Base-by-base conservation (phyloP, 2,888 invertebrate genomes). In the Fragum sueziense region DNA sequence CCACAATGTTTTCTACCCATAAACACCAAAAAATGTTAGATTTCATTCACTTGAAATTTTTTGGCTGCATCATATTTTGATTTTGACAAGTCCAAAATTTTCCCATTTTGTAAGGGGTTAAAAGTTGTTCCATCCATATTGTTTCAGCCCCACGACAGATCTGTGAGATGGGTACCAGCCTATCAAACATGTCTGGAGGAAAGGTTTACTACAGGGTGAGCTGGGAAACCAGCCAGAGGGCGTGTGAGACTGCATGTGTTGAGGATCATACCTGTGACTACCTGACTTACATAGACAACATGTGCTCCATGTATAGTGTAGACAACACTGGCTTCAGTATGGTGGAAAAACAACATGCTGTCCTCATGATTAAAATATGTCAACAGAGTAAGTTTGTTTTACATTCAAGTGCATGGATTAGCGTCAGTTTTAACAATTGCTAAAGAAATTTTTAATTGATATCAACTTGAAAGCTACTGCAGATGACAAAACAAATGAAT, bases 291-390 rank as follows among this genome's bases (percentile, higher is more conserved):
- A 34, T 41, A 22, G 25, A 22, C 59, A 29, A 61, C 37, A 7
- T 41, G 61, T 71, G 71, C 41, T 29, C 29, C 41, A 29, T 22
- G 14, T 71, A 71, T 41, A 37, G 22, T 27, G 25, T 37, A 17
- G 37, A 41, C 25, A 41, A 47, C 4, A 33, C 37, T 9, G 25
- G 47, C 9, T 37, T 41, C 25, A 22, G 9, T 2, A 20, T 20
- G 34, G 34, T 61, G 47, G 29, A 34, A 2, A 25, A 27, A 57
- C 9, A 9, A 25, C 27, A 41, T 27, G 27, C 37, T 27, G 27
- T 71, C 0, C 59, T 71, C 61, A 31, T 37, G 34, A 37, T 59
- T 27, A 71, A 71, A 41, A 22, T 37, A 14, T 71, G 71, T 61
- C 41, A 71, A 41, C 41, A 59, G 14, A 34, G 71, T 71, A 41